Evolutionary conservation across 2,797 vertebrate genomes (phyloP).

Genomic region (Glossophaga mutica): DNA sequence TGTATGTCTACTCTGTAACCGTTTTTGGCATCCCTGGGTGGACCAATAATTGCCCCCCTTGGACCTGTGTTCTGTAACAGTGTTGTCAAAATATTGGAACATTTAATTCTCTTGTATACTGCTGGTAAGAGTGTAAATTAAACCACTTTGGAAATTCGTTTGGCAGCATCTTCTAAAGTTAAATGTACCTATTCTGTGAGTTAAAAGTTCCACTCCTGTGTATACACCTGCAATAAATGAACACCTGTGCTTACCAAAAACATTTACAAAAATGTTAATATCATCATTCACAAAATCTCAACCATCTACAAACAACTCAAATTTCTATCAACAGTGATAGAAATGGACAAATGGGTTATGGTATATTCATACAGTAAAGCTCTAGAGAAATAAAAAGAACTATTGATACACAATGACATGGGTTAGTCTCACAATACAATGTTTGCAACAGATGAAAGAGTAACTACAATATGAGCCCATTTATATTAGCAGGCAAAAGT

Average conservation of each 20-base stretch:
- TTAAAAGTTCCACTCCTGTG: not conserved
- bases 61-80: too few relatives aligned
- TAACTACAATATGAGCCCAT: not conserved
- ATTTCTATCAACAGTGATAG: too few relatives aligned
- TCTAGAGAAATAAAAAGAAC: too few relatives aligned
- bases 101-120: not conserved
- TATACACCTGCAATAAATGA: not conserved
- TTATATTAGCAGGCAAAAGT: not conserved
- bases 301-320: not conserved
- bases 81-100: too few relatives aligned
- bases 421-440: not conserved
- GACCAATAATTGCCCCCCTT: too few relatives aligned
- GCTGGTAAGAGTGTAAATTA: not conserved
- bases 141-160: not conserved
- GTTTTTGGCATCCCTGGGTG: too few relatives aligned
- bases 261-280: not conserved
- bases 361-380: too few relatives aligned
- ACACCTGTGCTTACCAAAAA: not conserved
- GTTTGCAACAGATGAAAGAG: not conserved
- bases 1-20: too few relatives aligned
- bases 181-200: not conserved
- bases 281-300: not conserved
- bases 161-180: not conserved
- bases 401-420: too few relatives aligned
- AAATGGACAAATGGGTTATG: too few relatives aligned